A percentile compares a stretch with the other conserved stretches of the same genome.
These are phyloP conservation scores for Psettodes erumei DNA, from an alignment of 2,113 vertebrate genomes.

Conservation along the genomic window DNA sequence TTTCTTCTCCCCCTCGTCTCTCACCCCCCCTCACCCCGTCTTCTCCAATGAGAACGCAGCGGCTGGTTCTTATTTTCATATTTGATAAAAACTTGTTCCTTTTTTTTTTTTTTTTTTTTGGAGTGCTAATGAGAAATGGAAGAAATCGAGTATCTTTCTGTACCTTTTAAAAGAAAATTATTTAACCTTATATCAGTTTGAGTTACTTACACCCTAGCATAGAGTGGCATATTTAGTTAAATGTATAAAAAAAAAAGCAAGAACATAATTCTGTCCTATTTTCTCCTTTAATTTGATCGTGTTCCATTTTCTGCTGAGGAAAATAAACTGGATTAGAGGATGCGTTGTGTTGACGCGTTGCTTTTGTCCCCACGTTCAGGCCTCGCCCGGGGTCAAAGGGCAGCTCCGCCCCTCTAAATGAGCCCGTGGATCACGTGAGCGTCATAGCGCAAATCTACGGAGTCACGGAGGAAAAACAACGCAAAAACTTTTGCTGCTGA, in stretches of 20 bases:
- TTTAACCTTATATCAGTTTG: conserved; percentile 98
- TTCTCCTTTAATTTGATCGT: conserved; percentile 80
- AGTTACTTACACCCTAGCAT: conserved; percentile 99
- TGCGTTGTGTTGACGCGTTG: conserved; percentile 29
- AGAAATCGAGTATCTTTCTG: conserved; percentile 90
- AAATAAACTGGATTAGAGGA: conserved; percentile 95
- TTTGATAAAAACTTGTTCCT: conserved; percentile 48
- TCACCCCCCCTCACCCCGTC: not conserved
- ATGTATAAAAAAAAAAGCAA: conserved; percentile 85
- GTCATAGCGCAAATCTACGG: too few relatives aligned
- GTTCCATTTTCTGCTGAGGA: conserved; percentile 88
- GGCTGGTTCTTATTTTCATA: conserved; percentile 64
- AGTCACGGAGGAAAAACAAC: too few relatives aligned
- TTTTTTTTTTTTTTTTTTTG: conserved; percentile 86
- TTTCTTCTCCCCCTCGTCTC: conserved; percentile 9
- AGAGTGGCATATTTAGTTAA: conserved; percentile 95
- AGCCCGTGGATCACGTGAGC: too few relatives aligned
- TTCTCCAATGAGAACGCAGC: conserved; percentile 28
- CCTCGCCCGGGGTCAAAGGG: too few relatives aligned
- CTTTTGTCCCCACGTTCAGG: too few relatives aligned
- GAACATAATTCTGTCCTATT: conserved; percentile 75
- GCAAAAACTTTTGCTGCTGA: too few relatives aligned
- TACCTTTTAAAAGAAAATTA: conserved; percentile 92
- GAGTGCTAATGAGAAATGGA: conserved; percentile 87
- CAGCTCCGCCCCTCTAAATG: too few relatives aligned